These are phyloP conservation scores for Belonocnema kinseyi DNA, from an alignment of 1,140 invertebrate species.

Conservation along the genomic window DNA sequence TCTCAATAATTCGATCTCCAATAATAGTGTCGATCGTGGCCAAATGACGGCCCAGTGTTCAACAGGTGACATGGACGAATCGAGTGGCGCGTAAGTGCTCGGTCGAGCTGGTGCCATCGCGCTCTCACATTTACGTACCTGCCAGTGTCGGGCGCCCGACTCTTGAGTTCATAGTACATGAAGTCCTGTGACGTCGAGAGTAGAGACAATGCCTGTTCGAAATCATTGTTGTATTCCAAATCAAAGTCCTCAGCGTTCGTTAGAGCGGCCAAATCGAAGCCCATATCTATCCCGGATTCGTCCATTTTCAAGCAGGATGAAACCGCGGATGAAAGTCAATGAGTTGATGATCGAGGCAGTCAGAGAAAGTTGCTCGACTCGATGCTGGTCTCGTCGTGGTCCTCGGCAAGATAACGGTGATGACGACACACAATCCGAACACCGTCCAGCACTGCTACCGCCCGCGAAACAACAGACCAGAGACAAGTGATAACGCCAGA, in stretches of 20 bases:
- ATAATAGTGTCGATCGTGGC: too few species aligned
- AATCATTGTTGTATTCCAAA: slow-evolving; percentile 61
- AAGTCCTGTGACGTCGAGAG: slow-evolving; percentile 77
- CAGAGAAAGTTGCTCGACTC: slow-evolving; percentile 7
- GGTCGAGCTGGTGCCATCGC: slow-evolving; percentile 17
- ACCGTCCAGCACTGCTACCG: slow-evolving; percentile 13
- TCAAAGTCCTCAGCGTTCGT: slow-evolving; percentile 77
- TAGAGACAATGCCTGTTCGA: slow-evolving; percentile 63
- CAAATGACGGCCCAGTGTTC: slow-evolving; percentile 7
- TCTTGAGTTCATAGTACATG: slow-evolving; percentile 83
- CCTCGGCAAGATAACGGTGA: slow-evolving; percentile 13
- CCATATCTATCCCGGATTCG: slow-evolving; percentile 84
- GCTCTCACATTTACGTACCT: slow-evolving; percentile 74
- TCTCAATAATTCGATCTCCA: too few species aligned
- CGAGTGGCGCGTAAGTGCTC: slow-evolving; percentile 19
- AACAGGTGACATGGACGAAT: slow-evolving; percentile 7
- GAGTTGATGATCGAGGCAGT: slow-evolving; percentile 8
- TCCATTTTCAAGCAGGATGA: slow-evolving; percentile 58
- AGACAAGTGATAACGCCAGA: slow-evolving; percentile 24
- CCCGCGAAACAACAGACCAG: slow-evolving; percentile 19
- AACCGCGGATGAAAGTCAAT: background rate
- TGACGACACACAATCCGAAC: slow-evolving; percentile 16
- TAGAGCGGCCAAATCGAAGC: slow-evolving; percentile 82
- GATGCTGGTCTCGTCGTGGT: slow-evolving; percentile 1
- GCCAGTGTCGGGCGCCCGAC: slow-evolving; percentile 78